Percentiles rank a stretch among this genome's conserved stretches.
Conservation (phyloP, 2,113 vertebrate genomes). For the Dasyprocta punctata region DNA sequence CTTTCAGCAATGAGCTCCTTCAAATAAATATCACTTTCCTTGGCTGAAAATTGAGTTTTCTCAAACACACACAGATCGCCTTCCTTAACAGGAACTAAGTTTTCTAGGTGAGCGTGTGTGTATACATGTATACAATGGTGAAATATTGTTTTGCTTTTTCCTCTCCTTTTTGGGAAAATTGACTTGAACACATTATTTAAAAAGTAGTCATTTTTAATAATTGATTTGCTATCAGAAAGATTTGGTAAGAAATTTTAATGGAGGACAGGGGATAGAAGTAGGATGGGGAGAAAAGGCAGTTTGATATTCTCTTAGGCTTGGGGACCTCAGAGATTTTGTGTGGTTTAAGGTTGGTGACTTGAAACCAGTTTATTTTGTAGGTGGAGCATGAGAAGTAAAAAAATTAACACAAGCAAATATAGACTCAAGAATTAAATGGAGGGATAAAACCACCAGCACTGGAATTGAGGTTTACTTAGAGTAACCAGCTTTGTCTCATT, state of each 20-base stretch:
- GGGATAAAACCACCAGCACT: not conserved
- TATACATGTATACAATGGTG: not conserved
- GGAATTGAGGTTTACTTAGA: not conserved
- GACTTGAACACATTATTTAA: not conserved
- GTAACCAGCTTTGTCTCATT: not conserved
- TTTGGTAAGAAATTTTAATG: not conserved
- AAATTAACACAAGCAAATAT: not conserved
- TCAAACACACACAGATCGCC: constrained; percentile 62
- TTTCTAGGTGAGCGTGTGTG: constrained; percentile 15
- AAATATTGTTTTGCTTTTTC: not conserved
- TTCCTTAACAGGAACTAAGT: constrained; percentile 59
- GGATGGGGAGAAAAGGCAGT: not conserved
- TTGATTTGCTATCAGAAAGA: not conserved
- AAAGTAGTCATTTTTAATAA: not conserved
- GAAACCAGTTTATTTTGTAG: constrained; percentile 4
- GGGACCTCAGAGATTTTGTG: not conserved
- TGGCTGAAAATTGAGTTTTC: constrained; percentile 69
- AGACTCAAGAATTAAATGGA: not conserved
- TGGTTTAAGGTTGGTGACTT: not conserved
- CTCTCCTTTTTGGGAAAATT: not conserved
- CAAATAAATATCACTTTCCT: constrained; percentile 79
- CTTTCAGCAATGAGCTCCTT: constrained; percentile 78
- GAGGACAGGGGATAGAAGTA: not conserved
- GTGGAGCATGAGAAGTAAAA: not conserved
- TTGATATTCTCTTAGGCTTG: not conserved